These are phyloP conservation scores for Pao palembangensis DNA, from an alignment of 2,113 vertebrate species.

Conservation along the genomic window DNA sequence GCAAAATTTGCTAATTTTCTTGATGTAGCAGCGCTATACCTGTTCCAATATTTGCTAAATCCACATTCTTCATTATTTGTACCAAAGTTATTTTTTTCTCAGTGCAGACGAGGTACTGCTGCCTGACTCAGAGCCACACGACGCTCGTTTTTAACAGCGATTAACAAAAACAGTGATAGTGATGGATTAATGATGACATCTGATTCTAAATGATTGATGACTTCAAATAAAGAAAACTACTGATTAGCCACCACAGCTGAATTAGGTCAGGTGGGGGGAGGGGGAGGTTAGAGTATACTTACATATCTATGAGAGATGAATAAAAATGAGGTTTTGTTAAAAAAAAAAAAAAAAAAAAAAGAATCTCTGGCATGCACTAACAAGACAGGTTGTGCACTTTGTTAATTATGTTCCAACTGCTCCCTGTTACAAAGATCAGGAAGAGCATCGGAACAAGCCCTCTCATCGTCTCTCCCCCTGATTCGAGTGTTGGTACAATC, in stretches of 20 bases:
- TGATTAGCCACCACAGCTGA: conserved; percentile 4
- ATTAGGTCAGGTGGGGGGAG: conserved; percentile 3
- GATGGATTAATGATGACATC: neutral
- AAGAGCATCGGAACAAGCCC: conserved; percentile 6
- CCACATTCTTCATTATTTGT: no score
- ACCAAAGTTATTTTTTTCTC: no score
- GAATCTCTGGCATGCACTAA: conserved; percentile 29
- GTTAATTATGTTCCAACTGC: conserved; percentile 38
- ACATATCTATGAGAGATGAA: neutral
- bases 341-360: neutral
- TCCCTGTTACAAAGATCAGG: conserved; percentile 34
- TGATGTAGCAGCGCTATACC: no score
- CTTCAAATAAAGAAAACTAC: conserved; percentile 5
- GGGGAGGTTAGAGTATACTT: neutral
- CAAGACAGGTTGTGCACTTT: conserved; percentile 21
- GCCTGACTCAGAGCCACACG: no score
- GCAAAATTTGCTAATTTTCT: no score
- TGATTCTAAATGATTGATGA: conserved; percentile 4
- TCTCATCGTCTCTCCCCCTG: conserved; percentile 7
- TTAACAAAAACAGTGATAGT: no score
- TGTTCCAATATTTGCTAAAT: no score
- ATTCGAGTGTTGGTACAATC: conserved; percentile 7
- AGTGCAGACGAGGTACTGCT: no score
- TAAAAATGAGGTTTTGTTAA: neutral
- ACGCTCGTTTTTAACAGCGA: no score